These are phyloP conservation scores for Cremastinae sp. DNA, from an alignment of 2,888 invertebrate species.

Conservation along the genomic window DNA sequence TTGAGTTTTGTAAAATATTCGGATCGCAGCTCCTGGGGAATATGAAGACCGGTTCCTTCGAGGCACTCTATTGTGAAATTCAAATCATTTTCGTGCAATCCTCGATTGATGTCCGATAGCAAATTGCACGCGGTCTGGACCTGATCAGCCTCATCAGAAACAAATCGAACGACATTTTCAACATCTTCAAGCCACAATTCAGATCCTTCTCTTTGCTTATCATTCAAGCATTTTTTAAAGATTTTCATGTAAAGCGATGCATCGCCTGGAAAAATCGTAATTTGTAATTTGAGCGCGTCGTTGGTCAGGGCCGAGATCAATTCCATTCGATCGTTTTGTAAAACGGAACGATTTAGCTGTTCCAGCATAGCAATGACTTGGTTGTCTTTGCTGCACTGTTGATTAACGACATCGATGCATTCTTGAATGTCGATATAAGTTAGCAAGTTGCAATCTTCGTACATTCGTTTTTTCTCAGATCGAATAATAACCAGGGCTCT, in stretches of 20 bases:
- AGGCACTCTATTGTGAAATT: conserved; percentile 69
- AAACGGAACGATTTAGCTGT: conserved; percentile 84
- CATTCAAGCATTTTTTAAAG: conserved; percentile 81
- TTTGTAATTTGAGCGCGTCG: conserved; percentile 80
- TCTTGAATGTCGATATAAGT: conserved; percentile 86
- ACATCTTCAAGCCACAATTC: conserved; percentile 85
- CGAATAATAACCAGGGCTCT: conserved; percentile 81
- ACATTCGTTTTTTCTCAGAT: conserved; percentile 81
- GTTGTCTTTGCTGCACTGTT: conserved; percentile 82
- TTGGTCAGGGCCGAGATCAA: conserved; percentile 82
- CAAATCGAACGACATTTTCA: conserved; percentile 79
- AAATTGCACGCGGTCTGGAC: conserved; percentile 79
- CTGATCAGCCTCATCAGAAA: conserved; percentile 81
- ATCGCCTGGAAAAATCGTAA: conserved; percentile 81
- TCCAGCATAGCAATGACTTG: conserved; percentile 83
- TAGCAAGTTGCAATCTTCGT: conserved; percentile 83
- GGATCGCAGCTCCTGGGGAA: conserved; percentile 65
- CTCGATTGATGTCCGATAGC: conserved; percentile 71
- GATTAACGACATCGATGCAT: conserved; percentile 85
- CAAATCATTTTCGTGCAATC: conserved; percentile 68
- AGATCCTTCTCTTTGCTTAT: conserved; percentile 81
- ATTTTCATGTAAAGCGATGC: conserved; percentile 82
- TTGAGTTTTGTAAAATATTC: conserved; percentile 69
- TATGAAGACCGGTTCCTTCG: conserved; percentile 65
- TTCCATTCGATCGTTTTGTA: conserved; percentile 81